Percentiles rank a stretch among this genome's conserved stretches.
These are phyloP conservation scores for Scophthalmus maximus DNA, from an alignment of 2,113 vertebrate species.

Conservation along the genomic window DNA sequence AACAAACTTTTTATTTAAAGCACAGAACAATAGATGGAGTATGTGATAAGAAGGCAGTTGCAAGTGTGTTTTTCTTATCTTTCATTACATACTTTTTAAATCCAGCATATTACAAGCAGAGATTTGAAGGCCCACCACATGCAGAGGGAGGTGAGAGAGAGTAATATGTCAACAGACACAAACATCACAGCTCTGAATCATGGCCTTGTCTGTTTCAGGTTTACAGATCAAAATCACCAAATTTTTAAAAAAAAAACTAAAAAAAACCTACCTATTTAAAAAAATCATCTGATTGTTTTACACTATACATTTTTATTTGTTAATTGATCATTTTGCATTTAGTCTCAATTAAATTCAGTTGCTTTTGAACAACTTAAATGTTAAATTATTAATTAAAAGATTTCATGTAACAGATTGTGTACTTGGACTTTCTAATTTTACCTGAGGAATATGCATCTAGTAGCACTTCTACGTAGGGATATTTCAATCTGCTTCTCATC, in stretches of 20 bases:
- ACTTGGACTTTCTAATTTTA: conserved; percentile 22
- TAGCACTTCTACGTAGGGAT: neutral
- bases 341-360: no score
- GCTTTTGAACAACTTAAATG: no score
- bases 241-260: neutral
- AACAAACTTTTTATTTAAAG: conserved; percentile 11
- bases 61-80: neutral
- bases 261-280: neutral
- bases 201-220: neutral
- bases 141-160: neutral
- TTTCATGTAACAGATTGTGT: no score
- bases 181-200: neutral
- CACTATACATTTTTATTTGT: neutral
- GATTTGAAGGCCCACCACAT: conserved; percentile 6
- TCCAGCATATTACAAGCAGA: neutral
- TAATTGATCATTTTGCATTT: neutral
- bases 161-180: conserved; percentile 11
- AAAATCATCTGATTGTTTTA: neutral
- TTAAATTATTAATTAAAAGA: no score
- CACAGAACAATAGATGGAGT: neutral
- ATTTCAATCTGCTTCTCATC: conserved; percentile 9
- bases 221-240: neutral
- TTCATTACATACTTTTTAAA: neutral
- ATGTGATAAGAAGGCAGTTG: neutral
- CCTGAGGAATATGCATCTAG: conserved; percentile 18